A percentile compares a stretch with the other conserved stretches of the same genome.
Evolutionary conservation across 2,113 vertebrate species (phyloP).

Genomic region (Platanista minor): DNA sequence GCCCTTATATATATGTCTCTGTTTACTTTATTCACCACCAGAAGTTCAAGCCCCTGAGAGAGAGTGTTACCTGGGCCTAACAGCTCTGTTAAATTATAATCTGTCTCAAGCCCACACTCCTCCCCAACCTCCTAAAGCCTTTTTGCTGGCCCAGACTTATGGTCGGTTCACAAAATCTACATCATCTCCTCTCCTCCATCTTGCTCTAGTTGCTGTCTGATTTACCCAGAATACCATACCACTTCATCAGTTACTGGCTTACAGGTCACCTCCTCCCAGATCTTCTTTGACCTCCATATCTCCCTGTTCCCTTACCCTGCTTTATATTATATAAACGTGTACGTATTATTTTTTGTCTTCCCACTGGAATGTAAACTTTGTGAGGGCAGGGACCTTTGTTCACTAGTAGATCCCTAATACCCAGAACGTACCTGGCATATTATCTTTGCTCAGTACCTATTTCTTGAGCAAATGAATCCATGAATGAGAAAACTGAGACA

Average conservation of each 20-base stretch:
- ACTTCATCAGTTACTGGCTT: background rate
- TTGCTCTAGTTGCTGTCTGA: background rate
- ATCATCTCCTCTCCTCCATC: background rate
- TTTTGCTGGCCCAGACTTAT: background rate
- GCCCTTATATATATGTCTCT: background rate
- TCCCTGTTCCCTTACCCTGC: background rate
- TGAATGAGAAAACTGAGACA: background rate
- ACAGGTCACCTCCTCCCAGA: background rate
- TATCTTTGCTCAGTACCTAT: slow-evolving; percentile 7
- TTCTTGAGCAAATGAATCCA: background rate
- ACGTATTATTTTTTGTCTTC: background rate
- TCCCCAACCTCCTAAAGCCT: background rate
- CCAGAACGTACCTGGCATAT: background rate
- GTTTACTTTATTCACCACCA: background rate
- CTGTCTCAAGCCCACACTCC: background rate
- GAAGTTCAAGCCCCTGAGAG: background rate
- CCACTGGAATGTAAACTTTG: background rate
- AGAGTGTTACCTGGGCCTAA: background rate
- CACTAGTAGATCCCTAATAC: background rate
- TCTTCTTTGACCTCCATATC: background rate
- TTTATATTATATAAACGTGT: background rate
- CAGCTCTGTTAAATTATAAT: background rate
- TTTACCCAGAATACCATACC: background rate
- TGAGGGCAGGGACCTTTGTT: background rate
- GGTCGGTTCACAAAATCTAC: background rate